Evolutionary conservation across 1,140 invertebrate genomes (phyloP).

Genomic region (Subanguina moxae): DNA sequence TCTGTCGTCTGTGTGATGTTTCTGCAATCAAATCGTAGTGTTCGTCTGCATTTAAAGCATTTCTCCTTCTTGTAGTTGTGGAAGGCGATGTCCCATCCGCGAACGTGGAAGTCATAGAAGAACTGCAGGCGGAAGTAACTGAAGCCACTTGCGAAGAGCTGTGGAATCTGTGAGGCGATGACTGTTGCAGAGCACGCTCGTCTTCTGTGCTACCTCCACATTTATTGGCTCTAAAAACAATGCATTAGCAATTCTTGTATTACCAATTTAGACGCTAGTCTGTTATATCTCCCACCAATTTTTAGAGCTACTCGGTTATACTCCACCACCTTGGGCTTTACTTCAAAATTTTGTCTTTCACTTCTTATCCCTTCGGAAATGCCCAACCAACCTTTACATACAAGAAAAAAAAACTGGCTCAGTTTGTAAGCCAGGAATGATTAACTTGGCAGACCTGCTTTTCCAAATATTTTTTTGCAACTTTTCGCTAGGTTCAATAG

Average conservation of each 20-base stretch:
- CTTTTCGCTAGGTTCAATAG: no score
- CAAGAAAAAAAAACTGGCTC: no score
- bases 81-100: slow-evolving; percentile 13
- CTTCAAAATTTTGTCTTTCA: no score
- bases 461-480: no score
- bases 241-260: neutral
- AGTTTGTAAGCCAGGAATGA: no score
- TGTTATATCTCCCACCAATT: no score
- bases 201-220: slow-evolving; percentile 1
- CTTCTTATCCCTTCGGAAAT: no score
- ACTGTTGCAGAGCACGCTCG: neutral
- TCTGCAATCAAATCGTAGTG: slow-evolving; percentile 38
- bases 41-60: slow-evolving; percentile 49
- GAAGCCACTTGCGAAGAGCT: neutral
- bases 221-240: neutral
- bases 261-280: no score
- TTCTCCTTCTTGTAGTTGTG: slow-evolving; percentile 27
- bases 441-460: no score
- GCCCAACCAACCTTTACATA: no score
- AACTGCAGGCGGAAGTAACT: neutral
- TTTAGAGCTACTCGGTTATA: no score
- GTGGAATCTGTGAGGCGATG: neutral
- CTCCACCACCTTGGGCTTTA: no score
- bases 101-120: neutral
- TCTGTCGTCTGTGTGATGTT: slow-evolving; percentile 26